These are phyloP conservation scores for Thalassophryne amazonica DNA, from an alignment of 2,797 vertebrate species.

Conservation along the genomic window DNA sequence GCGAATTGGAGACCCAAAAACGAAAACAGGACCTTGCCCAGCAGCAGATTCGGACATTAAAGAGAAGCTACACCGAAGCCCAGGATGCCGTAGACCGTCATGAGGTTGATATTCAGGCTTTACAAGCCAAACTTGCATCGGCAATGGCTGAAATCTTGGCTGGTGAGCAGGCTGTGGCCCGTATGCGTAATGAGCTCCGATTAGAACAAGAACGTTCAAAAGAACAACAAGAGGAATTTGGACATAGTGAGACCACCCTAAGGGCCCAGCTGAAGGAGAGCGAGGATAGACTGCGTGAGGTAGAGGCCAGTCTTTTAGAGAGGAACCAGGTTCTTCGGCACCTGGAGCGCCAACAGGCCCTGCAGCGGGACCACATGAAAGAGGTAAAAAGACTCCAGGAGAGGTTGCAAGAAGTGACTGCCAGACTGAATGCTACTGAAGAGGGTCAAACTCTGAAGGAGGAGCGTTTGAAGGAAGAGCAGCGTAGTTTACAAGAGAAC, in stretches of 20 bases:
- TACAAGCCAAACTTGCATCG: slow-evolving; percentile 86
- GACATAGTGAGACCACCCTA: slow-evolving; percentile 77
- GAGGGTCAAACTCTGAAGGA: slow-evolving; percentile 86
- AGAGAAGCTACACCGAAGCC: slow-evolving; percentile 90
- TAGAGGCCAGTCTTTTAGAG: slow-evolving; percentile 88
- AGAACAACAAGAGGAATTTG: slow-evolving; percentile 87
- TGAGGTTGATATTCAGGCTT: slow-evolving; percentile 86
- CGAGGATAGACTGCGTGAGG: slow-evolving; percentile 86
- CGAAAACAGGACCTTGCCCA: slow-evolving; percentile 87
- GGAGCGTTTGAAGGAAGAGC: slow-evolving; percentile 87
- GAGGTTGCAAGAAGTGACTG: slow-evolving; percentile 83
- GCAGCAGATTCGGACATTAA: slow-evolving; percentile 88
- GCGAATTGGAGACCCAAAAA: slow-evolving; percentile 88
- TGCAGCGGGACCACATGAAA: slow-evolving; percentile 88
- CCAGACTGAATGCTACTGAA: slow-evolving; percentile 84
- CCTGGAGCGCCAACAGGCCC: slow-evolving; percentile 88
- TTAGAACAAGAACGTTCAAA: slow-evolving; percentile 85
- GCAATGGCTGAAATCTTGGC: slow-evolving; percentile 87
- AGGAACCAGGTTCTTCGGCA: slow-evolving; percentile 89
- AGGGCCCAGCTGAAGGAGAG: slow-evolving; percentile 88
- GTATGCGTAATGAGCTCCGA: slow-evolving; percentile 88
- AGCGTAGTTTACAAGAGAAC: slow-evolving; percentile 83
- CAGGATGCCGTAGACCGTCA: slow-evolving; percentile 89
- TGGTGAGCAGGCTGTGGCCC: slow-evolving; percentile 88
- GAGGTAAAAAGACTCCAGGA: slow-evolving; percentile 91